phyloP scores from a whole-genome alignment of 2,888 invertebrate genomes.

The Strigamia maritima region DNA sequence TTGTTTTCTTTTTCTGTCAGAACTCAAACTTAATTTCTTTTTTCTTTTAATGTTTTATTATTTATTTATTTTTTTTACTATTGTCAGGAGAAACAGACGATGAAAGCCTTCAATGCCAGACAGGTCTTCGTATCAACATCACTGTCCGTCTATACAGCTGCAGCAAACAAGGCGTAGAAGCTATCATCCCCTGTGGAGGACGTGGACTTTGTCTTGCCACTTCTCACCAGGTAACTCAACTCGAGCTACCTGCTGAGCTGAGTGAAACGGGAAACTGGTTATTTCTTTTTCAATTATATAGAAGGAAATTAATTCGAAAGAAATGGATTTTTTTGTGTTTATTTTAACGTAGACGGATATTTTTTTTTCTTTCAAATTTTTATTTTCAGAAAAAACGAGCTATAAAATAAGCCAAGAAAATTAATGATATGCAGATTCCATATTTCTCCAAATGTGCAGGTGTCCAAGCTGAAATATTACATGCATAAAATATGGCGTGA shows the following conservation, averaged over 20 bases:
- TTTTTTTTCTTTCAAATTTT: background rate
- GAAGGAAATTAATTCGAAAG: background rate
- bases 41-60: background rate
- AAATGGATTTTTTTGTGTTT: background rate
- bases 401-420: too few relatives aligned
- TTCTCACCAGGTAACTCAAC: conserved; percentile 33
- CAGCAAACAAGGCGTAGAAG: conserved; percentile 23
- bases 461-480: too few relatives aligned
- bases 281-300: conserved; percentile 24
- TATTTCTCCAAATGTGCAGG: too few relatives aligned
- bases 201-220: conserved; percentile 35
- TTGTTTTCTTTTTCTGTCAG: conserved; percentile 7
- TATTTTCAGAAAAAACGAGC: background rate
- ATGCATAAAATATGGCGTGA: too few relatives aligned
- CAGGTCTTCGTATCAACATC: conserved; percentile 39
- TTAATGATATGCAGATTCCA: too few relatives aligned
- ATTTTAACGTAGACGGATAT: background rate
- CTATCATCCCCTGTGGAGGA: conserved; percentile 30
- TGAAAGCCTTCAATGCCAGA: conserved; percentile 35
- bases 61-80: background rate
- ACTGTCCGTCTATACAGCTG: conserved; percentile 38
- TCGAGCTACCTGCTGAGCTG: conserved; percentile 18
- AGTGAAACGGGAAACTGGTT: conserved; percentile 25
- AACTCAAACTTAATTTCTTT: background rate
- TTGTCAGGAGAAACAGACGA: conserved; percentile 36